Evolutionary conservation across 2,113 vertebrate genomes (phyloP).

Genomic region (Myotis brandtii): DNA sequence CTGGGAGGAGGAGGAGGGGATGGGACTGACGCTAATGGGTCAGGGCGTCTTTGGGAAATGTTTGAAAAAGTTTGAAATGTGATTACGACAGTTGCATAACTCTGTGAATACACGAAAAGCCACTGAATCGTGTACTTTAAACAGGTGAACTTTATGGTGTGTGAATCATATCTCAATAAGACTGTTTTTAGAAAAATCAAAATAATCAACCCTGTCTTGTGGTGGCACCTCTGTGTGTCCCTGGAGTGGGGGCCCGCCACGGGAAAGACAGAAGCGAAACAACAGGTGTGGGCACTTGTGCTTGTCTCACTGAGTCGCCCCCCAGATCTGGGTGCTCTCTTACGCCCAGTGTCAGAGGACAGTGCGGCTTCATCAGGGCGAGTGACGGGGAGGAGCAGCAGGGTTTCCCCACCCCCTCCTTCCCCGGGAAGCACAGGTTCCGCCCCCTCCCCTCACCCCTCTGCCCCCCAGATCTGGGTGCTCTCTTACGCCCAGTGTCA

Average conservation of each 20-base stretch:
- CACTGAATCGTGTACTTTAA: background rate
- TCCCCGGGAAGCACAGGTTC: background rate
- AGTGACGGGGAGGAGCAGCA: background rate
- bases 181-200: background rate
- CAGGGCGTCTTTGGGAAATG: background rate
- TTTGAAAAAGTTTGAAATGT: background rate
- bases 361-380: background rate
- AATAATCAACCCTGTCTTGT: background rate
- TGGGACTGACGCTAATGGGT: background rate
- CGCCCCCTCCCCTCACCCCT: no score
- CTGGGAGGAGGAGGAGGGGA: background rate
- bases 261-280: background rate
- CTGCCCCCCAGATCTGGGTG: no score
- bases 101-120: background rate
- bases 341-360: background rate
- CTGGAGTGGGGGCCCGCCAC: fast-evolving
- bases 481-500: background rate
- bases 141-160: background rate
- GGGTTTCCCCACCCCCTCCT: no score
- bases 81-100: background rate
- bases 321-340: background rate
- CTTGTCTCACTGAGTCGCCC: fast-evolving
- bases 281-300: fast-evolving
- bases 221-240: fast-evolving
- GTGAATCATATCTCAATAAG: background rate